Evolutionary conservation across 2,888 invertebrate genomes (phyloP).

Genomic region (Oscheius myriophilus): DNA sequence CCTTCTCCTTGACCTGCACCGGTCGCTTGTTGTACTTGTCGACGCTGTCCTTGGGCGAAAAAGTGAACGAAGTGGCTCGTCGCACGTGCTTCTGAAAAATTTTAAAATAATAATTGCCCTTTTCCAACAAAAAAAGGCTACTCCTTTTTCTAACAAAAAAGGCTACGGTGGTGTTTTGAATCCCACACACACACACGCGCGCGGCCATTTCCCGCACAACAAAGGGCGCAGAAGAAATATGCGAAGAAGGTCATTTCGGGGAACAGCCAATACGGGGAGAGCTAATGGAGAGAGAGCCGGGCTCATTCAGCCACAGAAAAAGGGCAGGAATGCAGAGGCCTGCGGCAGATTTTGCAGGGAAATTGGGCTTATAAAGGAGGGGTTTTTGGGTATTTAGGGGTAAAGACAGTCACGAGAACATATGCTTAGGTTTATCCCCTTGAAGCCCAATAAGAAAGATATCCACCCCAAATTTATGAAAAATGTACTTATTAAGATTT

Average conservation of each 20-base stretch:
- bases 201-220: background rate
- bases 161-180: background rate
- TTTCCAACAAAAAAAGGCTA: background rate
- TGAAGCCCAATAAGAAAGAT: too few species aligned
- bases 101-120: background rate
- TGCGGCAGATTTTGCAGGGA: too few species aligned
- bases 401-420: too few species aligned
- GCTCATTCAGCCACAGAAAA: too few species aligned
- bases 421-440: too few species aligned
- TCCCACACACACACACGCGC: background rate
- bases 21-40: constrained; percentile 52
- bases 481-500: too few species aligned
- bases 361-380: too few species aligned
- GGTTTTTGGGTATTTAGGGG: too few species aligned
- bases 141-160: background rate
- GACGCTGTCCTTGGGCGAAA: constrained; percentile 52
- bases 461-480: too few species aligned
- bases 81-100: constrained; percentile 44
- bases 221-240: background rate
- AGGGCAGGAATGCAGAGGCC: too few species aligned
- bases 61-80: constrained; percentile 68
- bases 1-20: constrained; percentile 24
- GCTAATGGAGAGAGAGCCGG: background rate
- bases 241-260: background rate
- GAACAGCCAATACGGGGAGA: background rate